Evolutionary conservation across 2,888 invertebrate genomes (phyloP).

Genomic region (Nephrotoma guestfalica): DNA sequence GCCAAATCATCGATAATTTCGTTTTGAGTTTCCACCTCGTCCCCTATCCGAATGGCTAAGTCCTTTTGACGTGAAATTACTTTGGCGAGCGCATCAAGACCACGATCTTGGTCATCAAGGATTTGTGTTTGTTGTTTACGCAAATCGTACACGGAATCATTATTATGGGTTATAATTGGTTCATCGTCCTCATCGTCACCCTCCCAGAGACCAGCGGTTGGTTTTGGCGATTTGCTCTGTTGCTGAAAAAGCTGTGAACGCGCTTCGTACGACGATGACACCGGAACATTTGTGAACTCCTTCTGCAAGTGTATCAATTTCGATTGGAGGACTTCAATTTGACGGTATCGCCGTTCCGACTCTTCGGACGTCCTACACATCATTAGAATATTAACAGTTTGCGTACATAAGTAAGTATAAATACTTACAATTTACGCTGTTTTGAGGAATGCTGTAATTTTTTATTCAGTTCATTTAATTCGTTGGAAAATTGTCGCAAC

Average conservation of each 20-base stretch:
- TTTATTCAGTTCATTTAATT: constrained; percentile 40
- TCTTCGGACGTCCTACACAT: constrained; percentile 42
- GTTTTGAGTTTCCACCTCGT: constrained; percentile 65
- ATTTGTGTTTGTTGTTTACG: constrained; percentile 42
- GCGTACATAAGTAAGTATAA: not conserved
- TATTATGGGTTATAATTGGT: constrained; percentile 28
- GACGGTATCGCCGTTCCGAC: constrained; percentile 42
- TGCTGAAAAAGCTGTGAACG: constrained; percentile 11
- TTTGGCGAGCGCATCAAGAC: constrained; percentile 56
- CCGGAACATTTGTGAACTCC: constrained; percentile 23
- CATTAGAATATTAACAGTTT: constrained; percentile 3
- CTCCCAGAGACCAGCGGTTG: constrained; percentile 16
- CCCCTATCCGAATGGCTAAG: constrained; percentile 56
- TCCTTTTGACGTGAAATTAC: constrained; percentile 62
- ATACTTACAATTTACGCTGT: constrained; percentile 21
- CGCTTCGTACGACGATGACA: constrained; percentile 16
- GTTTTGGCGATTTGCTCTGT: not conserved
- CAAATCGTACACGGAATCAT: constrained; percentile 35
- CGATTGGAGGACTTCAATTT: constrained; percentile 44
- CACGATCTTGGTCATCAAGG: constrained; percentile 59
- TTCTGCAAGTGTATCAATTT: constrained; percentile 41
- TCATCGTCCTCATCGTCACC: constrained; percentile 23
- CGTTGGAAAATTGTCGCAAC: constrained; percentile 44
- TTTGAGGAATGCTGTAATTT: constrained; percentile 38
- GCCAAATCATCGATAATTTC: constrained; percentile 63